Evolutionary conservation across 2,888 invertebrate genomes (phyloP).

Genomic region (Philereme transversata): DNA sequence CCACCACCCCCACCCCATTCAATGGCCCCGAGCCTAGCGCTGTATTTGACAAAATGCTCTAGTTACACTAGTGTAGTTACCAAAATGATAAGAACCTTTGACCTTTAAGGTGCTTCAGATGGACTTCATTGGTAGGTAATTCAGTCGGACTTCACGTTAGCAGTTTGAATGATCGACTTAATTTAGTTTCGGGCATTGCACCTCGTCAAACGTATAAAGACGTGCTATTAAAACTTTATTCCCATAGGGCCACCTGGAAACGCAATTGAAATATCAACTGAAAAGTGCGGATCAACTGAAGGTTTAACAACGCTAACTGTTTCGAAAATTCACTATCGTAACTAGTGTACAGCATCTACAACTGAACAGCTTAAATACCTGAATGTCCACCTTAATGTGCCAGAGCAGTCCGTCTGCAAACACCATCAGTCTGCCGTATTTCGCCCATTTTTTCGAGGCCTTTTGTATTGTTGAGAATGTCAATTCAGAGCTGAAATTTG

Average conservation of each 20-base stretch:
- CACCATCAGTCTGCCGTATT: constrained; percentile 6
- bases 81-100: constrained; percentile 17
- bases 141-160: background rate
- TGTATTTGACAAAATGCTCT: constrained; percentile 28
- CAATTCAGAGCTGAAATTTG: constrained; percentile 35
- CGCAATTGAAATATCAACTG: no score
- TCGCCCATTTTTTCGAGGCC: constrained; percentile 8
- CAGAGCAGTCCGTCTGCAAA: background rate
- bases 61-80: constrained; percentile 23
- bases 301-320: no score
- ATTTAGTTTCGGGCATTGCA: no score
- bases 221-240: no score
- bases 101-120: constrained; percentile 13
- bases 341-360: no score
- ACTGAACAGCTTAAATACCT: no score
- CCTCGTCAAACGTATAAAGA: no score
- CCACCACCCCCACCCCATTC: constrained; percentile 9
- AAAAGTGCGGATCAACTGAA: no score
- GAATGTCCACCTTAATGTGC: background rate
- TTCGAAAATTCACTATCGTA: no score
- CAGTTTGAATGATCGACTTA: background rate
- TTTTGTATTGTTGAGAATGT: constrained; percentile 38
- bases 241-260: no score
- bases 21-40: constrained; percentile 9
- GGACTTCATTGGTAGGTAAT: constrained; percentile 2